Evolutionary conservation across 2,888 invertebrate species (phyloP).

Genomic region (Tinea semifulvella): DNA sequence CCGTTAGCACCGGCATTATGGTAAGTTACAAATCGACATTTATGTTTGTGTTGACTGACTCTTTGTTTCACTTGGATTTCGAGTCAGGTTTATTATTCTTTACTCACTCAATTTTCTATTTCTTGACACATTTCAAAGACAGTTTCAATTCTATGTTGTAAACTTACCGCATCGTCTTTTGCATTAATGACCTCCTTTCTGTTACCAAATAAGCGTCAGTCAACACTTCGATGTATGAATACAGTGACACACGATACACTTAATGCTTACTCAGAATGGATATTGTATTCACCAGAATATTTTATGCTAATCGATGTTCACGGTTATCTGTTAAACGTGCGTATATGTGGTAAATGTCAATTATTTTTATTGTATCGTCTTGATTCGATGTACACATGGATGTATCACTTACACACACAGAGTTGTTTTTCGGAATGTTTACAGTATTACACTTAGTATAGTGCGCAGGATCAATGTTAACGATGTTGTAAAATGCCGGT

Average conservation of each 20-base stretch:
- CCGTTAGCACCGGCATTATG: constrained; percentile 99
- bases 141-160: not conserved
- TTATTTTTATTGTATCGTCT: constrained; percentile 1
- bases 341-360: constrained; percentile 4
- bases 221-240: constrained; percentile 51
- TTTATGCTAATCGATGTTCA: constrained; percentile 12
- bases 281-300: not conserved
- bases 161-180: not conserved
- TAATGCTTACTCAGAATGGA: constrained; percentile 29
- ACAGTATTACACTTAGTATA: constrained; percentile 3
- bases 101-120: constrained; percentile 17
- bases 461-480: not conserved
- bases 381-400: constrained; percentile 4
- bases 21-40: constrained; percentile 73
- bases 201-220: constrained; percentile 36
- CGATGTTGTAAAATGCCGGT: not conserved
- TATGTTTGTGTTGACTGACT: constrained; percentile 58
- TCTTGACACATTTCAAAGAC: constrained; percentile 11
- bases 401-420: constrained; percentile 1
- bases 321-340: constrained; percentile 11
- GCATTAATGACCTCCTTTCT: not conserved
- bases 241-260: constrained; percentile 29
- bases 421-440: constrained; percentile 7
- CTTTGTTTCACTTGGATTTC: constrained; percentile 11
- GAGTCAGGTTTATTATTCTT: constrained; percentile 18